Base-by-base conservation (phyloP, 2,797 vertebrate genomes). In the Lutjanus campechanus region DNA sequence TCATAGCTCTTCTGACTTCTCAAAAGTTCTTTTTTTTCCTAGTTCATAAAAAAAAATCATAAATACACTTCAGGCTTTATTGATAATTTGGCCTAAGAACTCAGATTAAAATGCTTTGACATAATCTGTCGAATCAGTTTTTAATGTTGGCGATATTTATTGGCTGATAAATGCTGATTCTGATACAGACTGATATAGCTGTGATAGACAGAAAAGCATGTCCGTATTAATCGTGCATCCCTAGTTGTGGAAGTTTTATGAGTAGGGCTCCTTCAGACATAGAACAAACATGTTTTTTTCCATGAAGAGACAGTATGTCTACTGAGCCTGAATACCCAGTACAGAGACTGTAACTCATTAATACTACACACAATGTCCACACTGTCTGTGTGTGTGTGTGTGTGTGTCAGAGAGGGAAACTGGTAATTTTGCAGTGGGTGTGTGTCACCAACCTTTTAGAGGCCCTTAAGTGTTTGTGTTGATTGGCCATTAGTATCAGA, bases 401-500 rank as follows among this genome's bases (percentile, higher is more conserved):
- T 44, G 9, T 41, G 11, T 56, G 46, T 61, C 54, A 51, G 7
- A 43, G 59, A 76, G 56, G 10, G 36, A 59, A 86, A 77, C 83
- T 71, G 93, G 92, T 93, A 78, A 69, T 82, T 79, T 74, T 72
- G 36, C 60, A 67, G 41, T 79, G 85, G 75, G 75, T 36, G 29
- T 36, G 29, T 82, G 79, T 81, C 66, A 46, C 65, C 76, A 88
- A 88, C 83, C 90, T 87, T 83, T 91, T 74, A 74, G 87, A 84
- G 85, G 77, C 91, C 85, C 82, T 36, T 85, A 92, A 95, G 85
- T 93, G 93, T 93, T 94, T 95, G 93, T 93, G 92, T 93, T 92
- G 87, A 94, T 93, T 89, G 83, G 85, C 91, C 87, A 93, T 95
- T 95, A 94, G 90, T 89, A 92, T 95, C 91, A 91, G 83, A 81